phyloP scores from a whole-genome alignment of 2,113 vertebrate species.

The Proterorhinus semilunaris region DNA sequence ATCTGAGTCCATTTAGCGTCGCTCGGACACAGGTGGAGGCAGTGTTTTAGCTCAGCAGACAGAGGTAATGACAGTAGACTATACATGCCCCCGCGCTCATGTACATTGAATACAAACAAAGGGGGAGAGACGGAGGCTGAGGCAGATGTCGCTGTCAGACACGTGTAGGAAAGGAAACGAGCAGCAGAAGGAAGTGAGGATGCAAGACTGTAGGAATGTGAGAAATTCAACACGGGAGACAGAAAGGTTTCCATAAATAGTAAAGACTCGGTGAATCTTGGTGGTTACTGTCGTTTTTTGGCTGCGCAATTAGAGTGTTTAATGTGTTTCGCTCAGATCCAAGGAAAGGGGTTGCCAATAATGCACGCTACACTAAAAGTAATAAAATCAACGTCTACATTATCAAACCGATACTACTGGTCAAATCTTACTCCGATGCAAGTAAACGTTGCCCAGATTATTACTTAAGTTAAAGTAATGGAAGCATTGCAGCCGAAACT shows the following conservation, averaged over 20 bases:
- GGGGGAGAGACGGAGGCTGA: slow-evolving; percentile 7
- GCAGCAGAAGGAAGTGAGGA: slow-evolving; percentile 14
- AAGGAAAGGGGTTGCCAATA: too few species aligned
- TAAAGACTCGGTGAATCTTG: background rate
- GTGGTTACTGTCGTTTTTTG: too few species aligned
- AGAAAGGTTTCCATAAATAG: slow-evolving; percentile 5
- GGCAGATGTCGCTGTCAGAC: slow-evolving; percentile 13
- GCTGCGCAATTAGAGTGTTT: too few species aligned
- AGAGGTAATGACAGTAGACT: slow-evolving; percentile 39
- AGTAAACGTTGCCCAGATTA: too few species aligned
- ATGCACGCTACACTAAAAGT: too few species aligned
- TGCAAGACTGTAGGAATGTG: slow-evolving; percentile 2
- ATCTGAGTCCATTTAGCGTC: background rate
- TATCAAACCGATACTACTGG: too few species aligned
- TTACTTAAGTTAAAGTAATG: too few species aligned
- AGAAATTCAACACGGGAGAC: background rate
- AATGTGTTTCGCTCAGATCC: too few species aligned
- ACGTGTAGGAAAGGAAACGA: slow-evolving; percentile 26
- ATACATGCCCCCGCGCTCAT: slow-evolving; percentile 49
- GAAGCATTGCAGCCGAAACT: too few species aligned
- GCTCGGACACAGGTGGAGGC: slow-evolving; percentile 22
- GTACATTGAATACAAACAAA: slow-evolving; percentile 43
- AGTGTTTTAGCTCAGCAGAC: slow-evolving; percentile 5
- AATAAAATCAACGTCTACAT: too few species aligned
- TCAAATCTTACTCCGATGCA: too few species aligned